These are phyloP conservation scores for Astatoreochromis straeleni DNA, from an alignment of 2,113 vertebrate species.

Conservation along the genomic window DNA sequence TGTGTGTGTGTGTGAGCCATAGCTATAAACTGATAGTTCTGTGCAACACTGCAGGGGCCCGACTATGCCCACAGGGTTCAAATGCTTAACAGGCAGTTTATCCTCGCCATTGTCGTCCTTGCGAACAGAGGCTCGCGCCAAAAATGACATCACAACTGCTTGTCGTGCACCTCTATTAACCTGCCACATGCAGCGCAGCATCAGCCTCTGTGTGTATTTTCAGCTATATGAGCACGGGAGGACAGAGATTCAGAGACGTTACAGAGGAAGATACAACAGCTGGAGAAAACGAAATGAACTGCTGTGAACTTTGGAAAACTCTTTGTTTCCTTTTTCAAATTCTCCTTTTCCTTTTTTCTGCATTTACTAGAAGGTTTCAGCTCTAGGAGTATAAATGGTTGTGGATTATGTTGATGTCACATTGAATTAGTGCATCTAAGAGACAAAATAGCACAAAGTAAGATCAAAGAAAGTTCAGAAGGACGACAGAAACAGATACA, in stretches of 20 bases:
- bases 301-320: neutral
- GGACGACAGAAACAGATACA: accelerated
- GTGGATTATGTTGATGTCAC: neutral
- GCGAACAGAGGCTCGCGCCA: neutral
- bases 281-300: neutral
- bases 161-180: neutral
- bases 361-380: neutral
- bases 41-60: neutral
- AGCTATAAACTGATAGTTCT: neutral
- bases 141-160: neutral
- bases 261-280: neutral
- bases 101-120: neutral
- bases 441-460: neutral
- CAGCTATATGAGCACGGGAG: neutral
- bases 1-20: neutral
- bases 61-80: neutral
- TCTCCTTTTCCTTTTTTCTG: neutral
- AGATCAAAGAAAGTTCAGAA: neutral
- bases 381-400: neutral
- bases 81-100: neutral
- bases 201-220: neutral
- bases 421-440: neutral
- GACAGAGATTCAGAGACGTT: neutral
- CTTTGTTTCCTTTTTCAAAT: neutral
- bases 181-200: neutral